Conservation (phyloP, 2,113 vertebrate genomes). For the Trachemys scripta region DNA sequence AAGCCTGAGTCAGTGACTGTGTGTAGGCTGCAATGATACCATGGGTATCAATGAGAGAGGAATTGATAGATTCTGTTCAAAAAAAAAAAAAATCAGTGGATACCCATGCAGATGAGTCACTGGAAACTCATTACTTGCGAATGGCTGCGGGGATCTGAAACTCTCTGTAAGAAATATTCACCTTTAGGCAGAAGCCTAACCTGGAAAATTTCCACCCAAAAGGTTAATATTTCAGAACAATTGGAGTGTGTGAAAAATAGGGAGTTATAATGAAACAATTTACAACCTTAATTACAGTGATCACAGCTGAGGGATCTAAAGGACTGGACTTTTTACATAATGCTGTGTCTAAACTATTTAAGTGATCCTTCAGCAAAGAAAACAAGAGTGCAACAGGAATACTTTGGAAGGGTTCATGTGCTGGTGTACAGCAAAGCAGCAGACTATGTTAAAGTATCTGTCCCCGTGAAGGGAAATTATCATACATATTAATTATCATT, state of each 20-base stretch:
- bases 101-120: not conserved
- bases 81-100: conserved; percentile 1
- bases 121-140: not conserved
- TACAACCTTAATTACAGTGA: not conserved
- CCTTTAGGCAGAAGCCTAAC: not conserved
- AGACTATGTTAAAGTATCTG: not conserved
- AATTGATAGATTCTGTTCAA: not conserved
- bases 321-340: not conserved
- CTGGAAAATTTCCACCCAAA: not conserved
- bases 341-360: not conserved
- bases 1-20: not conserved
- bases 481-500: not conserved
- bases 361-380: not conserved
- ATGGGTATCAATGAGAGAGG: not conserved
- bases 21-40: not conserved
- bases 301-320: not conserved
- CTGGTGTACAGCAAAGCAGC: not conserved
- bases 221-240: not conserved
- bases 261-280: not conserved
- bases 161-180: conserved; percentile 3
- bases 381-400: not conserved
- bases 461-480: conserved; percentile 3
- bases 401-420: conserved; percentile 5
- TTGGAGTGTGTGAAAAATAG: rapidly evolving
- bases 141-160: not conserved